Evolutionary conservation across 2,797 vertebrate species (phyloP).

Genomic region (Sebastes minor): DNA sequence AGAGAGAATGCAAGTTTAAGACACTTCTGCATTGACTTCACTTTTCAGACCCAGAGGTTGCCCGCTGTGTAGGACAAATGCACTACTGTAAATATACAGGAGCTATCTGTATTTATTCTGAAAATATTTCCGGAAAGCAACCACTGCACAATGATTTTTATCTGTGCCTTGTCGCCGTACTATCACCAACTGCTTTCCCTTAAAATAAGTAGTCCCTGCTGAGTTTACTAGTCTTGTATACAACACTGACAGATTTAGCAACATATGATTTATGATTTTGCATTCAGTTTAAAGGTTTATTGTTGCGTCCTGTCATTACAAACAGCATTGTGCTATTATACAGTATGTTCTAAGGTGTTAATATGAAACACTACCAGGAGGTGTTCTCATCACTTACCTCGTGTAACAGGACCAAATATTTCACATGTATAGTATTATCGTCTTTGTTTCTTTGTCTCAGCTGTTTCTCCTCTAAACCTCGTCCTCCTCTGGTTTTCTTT

Average conservation of each 20-base stretch:
- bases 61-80: neutral
- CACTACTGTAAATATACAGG: neutral
- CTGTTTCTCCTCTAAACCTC: slow-evolving; percentile 8
- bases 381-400: slow-evolving; percentile 53
- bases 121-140: neutral
- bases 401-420: slow-evolving; percentile 36
- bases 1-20: no score
- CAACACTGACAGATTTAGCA: slow-evolving; percentile 7
- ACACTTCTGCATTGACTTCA: no score
- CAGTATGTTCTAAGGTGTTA: neutral
- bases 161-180: neutral
- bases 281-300: neutral
- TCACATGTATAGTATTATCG: slow-evolving; percentile 15
- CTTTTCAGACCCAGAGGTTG: no score
- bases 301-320: neutral
- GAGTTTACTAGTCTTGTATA: neutral
- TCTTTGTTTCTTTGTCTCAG: slow-evolving; percentile 38
- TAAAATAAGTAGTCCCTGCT: neutral
- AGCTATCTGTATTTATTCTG: neutral
- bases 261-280: slow-evolving; percentile 11
- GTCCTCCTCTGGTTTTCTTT: slow-evolving; percentile 49
- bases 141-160: neutral
- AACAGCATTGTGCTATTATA: neutral
- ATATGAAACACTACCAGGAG: slow-evolving; percentile 43
- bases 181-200: neutral